A percentile compares a stretch with the other conserved stretches of the same genome.
Conservation (phyloP, 2,888 invertebrate species). For the Nomada fucata region DNA sequence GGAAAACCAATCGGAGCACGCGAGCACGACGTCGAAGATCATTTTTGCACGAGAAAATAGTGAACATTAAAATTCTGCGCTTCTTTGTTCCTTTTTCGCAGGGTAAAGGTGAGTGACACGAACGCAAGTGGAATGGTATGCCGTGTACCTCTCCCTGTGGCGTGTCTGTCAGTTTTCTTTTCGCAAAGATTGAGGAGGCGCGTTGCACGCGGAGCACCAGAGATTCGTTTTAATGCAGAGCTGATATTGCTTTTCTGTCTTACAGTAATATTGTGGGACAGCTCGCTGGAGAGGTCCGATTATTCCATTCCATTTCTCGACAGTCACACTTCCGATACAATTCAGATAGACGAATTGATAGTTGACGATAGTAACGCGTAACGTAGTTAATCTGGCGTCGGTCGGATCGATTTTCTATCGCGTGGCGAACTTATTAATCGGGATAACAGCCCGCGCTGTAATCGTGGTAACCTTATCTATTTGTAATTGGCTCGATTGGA, state of each 20-base stretch:
- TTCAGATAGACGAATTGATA: neutral
- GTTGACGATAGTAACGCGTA: constrained; percentile 1
- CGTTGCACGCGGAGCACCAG: no score
- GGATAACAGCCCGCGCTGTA: constrained; percentile 33
- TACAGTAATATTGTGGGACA: no score
- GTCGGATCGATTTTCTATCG: constrained; percentile 33
- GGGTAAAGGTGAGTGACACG: neutral
- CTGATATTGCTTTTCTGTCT: no score
- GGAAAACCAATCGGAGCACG: constrained; percentile 18
- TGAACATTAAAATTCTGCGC: neutral
- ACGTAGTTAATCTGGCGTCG: constrained; percentile 19
- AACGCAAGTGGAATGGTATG: neutral
- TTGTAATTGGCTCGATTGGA: constrained; percentile 50
- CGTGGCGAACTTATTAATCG: constrained; percentile 45
- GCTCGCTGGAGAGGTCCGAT: no score
- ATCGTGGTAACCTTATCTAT: constrained; percentile 38
- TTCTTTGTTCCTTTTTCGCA: neutral
- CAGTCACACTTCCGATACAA: no score
- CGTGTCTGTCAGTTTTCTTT: no score
- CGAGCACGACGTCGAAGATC: neutral
- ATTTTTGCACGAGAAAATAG: neutral
- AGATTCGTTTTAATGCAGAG: no score
- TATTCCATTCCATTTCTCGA: no score
- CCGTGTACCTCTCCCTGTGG: no score
- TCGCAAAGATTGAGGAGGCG: no score